A percentile compares a stretch with the other conserved stretches of the same genome.
These are phyloP conservation scores for Panthera uncia DNA, from an alignment of 2,113 vertebrate genomes.

Conservation along the genomic window DNA sequence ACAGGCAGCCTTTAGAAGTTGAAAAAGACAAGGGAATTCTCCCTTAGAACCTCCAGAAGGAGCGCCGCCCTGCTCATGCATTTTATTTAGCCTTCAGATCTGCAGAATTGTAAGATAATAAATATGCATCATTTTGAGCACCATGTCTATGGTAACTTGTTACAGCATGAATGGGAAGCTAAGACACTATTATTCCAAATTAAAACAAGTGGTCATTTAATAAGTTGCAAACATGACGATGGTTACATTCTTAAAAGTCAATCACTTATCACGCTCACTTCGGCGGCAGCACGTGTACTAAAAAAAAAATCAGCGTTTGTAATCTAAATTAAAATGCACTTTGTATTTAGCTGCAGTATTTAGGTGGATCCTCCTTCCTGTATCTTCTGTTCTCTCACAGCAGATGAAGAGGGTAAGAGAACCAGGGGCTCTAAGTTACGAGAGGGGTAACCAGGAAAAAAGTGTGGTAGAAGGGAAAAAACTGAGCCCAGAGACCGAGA, in stretches of 20 bases:
- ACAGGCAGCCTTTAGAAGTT: not conserved
- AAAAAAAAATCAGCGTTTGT: not conserved
- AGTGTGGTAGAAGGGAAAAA: not conserved
- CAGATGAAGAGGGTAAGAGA: not conserved
- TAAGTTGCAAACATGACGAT: not conserved
- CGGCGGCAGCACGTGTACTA: not conserved
- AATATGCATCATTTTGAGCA: not conserved
- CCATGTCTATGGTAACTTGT: not conserved
- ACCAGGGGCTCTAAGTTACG: not conserved
- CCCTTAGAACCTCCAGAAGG: not conserved
- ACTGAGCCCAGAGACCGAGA: not conserved
- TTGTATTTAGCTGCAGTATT: not conserved
- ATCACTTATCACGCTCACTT: not conserved
- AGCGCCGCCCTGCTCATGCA: accelerated
- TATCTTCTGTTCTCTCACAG: not conserved
- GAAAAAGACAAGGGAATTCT: not conserved
- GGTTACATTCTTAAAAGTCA: not conserved
- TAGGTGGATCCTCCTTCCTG: not conserved
- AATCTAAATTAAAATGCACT: not conserved
- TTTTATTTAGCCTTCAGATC: not conserved
- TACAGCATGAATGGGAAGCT: not conserved
- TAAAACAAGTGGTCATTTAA: not conserved
- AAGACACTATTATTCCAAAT: not conserved
- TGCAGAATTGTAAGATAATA: not conserved
- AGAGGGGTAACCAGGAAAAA: not conserved